Conservation (phyloP, 92 coral and sea anemone species). For the Umimayanthus chanpuru region DNA sequence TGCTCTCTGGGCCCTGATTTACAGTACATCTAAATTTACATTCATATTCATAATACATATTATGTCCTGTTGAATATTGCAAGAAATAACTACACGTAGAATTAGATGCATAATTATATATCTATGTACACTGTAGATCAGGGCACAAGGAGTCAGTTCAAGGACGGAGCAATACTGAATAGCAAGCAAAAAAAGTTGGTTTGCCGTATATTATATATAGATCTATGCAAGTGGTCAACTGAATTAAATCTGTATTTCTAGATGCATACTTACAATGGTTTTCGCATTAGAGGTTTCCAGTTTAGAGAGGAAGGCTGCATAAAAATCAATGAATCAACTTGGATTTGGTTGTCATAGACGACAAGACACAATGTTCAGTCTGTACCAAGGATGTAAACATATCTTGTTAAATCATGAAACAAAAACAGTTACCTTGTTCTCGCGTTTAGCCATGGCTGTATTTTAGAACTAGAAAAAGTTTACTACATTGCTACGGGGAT, state of each 20-base stretch:
- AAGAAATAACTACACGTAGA: too few relatives aligned
- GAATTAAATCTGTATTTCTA: neutral
- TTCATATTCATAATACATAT: too few relatives aligned
- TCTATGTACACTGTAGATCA: neutral
- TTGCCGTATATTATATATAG: too few relatives aligned
- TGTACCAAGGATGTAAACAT: neutral
- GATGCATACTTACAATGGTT: conserved; percentile 77
- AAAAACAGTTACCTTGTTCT: conserved; percentile 17
- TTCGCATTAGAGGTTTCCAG: conserved; percentile 83
- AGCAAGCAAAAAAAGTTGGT: too few relatives aligned
- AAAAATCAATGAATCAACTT: neutral
- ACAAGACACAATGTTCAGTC: neutral
- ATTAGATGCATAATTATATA: too few relatives aligned
- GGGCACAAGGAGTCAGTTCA: too few relatives aligned
- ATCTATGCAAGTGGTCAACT: too few relatives aligned
- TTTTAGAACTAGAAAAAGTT: neutral
- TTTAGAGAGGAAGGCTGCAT: conserved; percentile 69
- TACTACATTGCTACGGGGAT: neutral
- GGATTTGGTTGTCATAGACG: conserved; percentile 26
- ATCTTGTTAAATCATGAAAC: neutral
- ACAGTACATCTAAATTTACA: too few relatives aligned
- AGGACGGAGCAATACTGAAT: too few relatives aligned
- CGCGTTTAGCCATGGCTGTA: conserved; percentile 34
- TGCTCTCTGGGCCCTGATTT: neutral
- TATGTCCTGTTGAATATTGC: too few relatives aligned